Conservation (phyloP, 2,888 invertebrate species). For the Trissolcus japonicus region DNA sequence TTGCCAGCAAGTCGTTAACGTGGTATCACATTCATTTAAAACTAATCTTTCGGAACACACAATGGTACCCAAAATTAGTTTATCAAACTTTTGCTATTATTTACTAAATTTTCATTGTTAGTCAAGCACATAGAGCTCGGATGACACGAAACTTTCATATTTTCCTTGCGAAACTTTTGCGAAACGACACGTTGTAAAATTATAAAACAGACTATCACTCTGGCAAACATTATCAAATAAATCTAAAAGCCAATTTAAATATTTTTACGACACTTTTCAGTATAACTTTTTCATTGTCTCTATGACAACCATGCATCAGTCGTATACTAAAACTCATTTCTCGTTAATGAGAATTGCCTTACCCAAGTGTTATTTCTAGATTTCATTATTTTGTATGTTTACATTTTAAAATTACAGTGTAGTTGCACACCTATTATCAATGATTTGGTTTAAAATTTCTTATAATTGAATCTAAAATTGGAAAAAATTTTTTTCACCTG, state of each 20-base stretch:
- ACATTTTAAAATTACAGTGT: too few relatives aligned
- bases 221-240: constrained; percentile 23
- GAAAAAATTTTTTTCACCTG: constrained; percentile 67
- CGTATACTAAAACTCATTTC: too few relatives aligned
- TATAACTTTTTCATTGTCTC: too few relatives aligned
- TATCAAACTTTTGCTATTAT: constrained; percentile 47
- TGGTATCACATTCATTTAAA: constrained; percentile 23
- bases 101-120: constrained; percentile 44
- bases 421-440: too few relatives aligned
- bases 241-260: not conserved
- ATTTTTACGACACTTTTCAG: not conserved
- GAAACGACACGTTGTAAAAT: constrained; percentile 27
- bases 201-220: constrained; percentile 21
- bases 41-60: constrained; percentile 21
- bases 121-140: constrained; percentile 25
- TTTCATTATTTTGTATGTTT: too few relatives aligned
- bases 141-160: constrained; percentile 39
- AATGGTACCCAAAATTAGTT: constrained; percentile 34
- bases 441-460: too few relatives aligned
- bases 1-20: constrained; percentile 21
- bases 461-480: too few relatives aligned
- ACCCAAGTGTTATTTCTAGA: too few relatives aligned
- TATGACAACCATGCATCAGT: too few relatives aligned
- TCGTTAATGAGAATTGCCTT: too few relatives aligned
- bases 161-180: constrained; percentile 30